Percentiles rank a stretch among this genome's conserved stretches.
Conservation (phyloP, 2,113 vertebrate genomes). For the Mus musculus region GRCm39 chr14:100306001-100306500, state of each 20-base stretch:
- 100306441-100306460: constrained; percentile 62
- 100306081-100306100: background rate
- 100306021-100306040: background rate
- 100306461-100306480: constrained; percentile 49
- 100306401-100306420: constrained; percentile 51
- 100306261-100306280: too few species aligned
- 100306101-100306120: background rate
- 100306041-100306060: background rate
- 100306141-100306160: background rate
- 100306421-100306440: constrained; percentile 60
- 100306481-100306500: constrained; percentile 52
- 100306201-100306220: background rate
- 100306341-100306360: constrained; percentile 55
- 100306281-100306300: too few species aligned
- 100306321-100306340: background rate
- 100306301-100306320: background rate
- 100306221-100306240: background rate
- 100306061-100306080: background rate
- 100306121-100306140: background rate
- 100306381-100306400: constrained; percentile 52
- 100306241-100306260: background rate
- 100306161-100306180: background rate
- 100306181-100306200: background rate
- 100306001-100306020: background rate
- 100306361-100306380: constrained; percentile 15